A percentile compares a stretch with the other conserved stretches of the same genome.
phyloP scores from a whole-genome alignment of 1,140 invertebrate species.

The Pseudomyrmex pallidus region DNA sequence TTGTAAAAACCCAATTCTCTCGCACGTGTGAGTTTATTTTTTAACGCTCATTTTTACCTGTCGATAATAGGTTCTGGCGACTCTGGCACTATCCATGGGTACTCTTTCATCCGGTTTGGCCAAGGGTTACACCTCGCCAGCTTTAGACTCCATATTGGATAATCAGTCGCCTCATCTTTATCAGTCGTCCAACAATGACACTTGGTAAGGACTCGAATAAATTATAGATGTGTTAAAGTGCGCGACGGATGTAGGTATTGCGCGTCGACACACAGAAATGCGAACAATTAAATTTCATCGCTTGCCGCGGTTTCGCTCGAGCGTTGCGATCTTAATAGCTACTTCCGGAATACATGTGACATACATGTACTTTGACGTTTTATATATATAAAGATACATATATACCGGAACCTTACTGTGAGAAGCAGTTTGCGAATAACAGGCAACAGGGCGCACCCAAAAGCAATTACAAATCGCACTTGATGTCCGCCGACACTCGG shows the following conservation, averaged over 20 bases:
- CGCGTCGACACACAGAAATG: neutral
- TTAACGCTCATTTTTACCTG: neutral
- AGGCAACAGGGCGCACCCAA: slow-evolving; percentile 24
- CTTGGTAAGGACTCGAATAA: slow-evolving; percentile 76
- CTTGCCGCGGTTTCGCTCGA: neutral
- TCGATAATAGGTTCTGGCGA: slow-evolving; percentile 90
- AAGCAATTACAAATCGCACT: slow-evolving; percentile 42
- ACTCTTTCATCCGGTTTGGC: slow-evolving; percentile 92
- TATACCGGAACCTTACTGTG: neutral
- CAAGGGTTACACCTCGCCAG: slow-evolving; percentile 94
- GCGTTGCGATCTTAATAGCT: slow-evolving; percentile 23
- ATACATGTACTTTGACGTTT: neutral
- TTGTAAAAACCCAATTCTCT: slow-evolving; percentile 1
- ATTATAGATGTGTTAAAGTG: too few relatives aligned
- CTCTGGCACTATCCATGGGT: slow-evolving; percentile 92
- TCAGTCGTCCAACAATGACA: slow-evolving; percentile 80
- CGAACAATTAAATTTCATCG: neutral
- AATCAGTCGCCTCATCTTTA: slow-evolving; percentile 82
- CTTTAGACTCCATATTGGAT: slow-evolving; percentile 92
- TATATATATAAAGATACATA: too few relatives aligned
- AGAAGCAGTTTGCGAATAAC: slow-evolving; percentile 45
- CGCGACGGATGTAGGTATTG: neutral
- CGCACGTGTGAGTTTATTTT: neutral
- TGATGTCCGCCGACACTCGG: slow-evolving; percentile 1
- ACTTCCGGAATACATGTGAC: slow-evolving; percentile 32